Conservation (phyloP, 2,113 vertebrate species). For the Noturus placidus region DNA sequence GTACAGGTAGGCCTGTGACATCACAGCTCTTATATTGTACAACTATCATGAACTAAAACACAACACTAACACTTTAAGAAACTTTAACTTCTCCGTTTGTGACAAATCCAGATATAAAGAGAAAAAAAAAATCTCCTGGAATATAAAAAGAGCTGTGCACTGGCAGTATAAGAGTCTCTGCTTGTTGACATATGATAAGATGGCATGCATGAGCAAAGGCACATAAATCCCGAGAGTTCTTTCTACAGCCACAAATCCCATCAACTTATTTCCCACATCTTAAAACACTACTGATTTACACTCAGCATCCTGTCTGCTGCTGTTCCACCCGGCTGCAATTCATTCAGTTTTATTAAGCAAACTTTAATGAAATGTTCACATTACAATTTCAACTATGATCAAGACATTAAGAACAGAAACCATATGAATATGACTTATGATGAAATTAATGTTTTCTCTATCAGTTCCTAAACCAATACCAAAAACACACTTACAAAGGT, state of each 20-base stretch:
- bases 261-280: slow-evolving; percentile 10
- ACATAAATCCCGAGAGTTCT: slow-evolving; percentile 1
- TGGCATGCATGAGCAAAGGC: background rate
- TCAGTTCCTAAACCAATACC: background rate
- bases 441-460: background rate
- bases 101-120: background rate
- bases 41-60: background rate
- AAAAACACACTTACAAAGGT: background rate
- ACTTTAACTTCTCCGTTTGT: background rate
- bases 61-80: background rate
- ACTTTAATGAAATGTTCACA: background rate
- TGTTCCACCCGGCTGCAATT: background rate
- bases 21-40: background rate
- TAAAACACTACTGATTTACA: background rate
- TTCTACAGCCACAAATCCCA: background rate
- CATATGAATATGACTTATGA: background rate
- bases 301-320: background rate
- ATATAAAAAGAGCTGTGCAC: background rate
- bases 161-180: background rate
- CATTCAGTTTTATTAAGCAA: background rate
- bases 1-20: background rate
- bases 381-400: background rate
- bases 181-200: background rate
- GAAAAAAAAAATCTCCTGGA: background rate
- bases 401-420: background rate